Evolutionary conservation across 2,888 invertebrate species (phyloP).

Genomic region (Pimpla rufipes): DNA sequence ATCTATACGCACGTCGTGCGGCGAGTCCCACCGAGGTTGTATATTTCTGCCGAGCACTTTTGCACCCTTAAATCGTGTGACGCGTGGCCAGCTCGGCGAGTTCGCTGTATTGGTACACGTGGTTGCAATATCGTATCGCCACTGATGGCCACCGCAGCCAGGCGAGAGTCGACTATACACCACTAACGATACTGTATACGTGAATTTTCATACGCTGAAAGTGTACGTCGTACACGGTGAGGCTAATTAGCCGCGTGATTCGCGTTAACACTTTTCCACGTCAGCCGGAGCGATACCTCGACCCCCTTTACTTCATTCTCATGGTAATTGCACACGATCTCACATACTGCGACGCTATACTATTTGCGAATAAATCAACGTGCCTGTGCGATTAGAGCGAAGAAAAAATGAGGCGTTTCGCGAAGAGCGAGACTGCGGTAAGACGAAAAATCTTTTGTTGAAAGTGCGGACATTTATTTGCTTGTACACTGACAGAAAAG

Average conservation of each 20-base stretch:
- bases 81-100: constrained; percentile 18
- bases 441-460: constrained; percentile 19
- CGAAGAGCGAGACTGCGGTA: not conserved
- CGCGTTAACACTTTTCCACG: constrained; percentile 60
- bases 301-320: constrained; percentile 33
- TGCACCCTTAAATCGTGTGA: constrained; percentile 58
- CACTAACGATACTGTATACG: constrained; percentile 3
- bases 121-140: constrained; percentile 37
- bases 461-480: not conserved
- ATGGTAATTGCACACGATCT: constrained; percentile 53
- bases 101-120: constrained; percentile 16
- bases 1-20: constrained; percentile 80
- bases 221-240: constrained; percentile 20
- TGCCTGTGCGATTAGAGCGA: constrained; percentile 2
- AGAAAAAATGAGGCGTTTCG: not conserved
- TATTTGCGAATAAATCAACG: constrained; percentile 46
- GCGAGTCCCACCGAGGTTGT: constrained; percentile 61
- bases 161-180: not conserved
- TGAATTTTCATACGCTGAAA: not conserved
- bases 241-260: constrained; percentile 56
- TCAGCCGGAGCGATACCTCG: constrained; percentile 48
- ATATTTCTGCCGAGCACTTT: constrained; percentile 55
- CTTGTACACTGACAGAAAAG: no score
- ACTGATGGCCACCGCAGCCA: not conserved
- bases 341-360: constrained; percentile 27